Evolutionary conservation across 2,113 vertebrate genomes (phyloP).

Genomic region (Coreoperca whiteheadi): DNA sequence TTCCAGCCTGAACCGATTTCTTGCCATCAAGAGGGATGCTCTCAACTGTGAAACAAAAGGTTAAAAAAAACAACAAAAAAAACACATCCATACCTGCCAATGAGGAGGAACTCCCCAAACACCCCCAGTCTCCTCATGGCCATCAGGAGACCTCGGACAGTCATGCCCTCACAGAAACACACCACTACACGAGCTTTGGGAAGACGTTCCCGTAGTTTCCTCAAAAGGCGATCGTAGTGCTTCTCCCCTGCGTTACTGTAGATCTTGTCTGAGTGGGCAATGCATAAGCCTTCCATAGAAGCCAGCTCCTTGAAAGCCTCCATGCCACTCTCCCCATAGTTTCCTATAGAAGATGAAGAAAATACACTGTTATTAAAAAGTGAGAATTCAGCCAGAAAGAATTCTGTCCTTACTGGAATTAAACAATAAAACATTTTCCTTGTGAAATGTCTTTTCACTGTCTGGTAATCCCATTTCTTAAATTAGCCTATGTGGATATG

Average conservation of each 20-base stretch:
- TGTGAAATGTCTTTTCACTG: background rate
- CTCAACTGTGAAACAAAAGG: slow-evolving; percentile 28
- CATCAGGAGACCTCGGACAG: slow-evolving; percentile 93
- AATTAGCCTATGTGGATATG: background rate
- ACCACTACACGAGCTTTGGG: slow-evolving; percentile 97
- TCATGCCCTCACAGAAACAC: slow-evolving; percentile 99
- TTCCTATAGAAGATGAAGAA: slow-evolving; percentile 83
- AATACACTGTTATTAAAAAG: background rate
- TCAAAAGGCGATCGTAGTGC: slow-evolving; percentile 94
- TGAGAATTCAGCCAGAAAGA: background rate
- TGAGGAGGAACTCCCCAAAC: slow-evolving; percentile 92
- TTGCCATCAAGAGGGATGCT: slow-evolving; percentile 7
- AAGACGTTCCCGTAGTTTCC: slow-evolving; percentile 92
- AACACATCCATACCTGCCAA: slow-evolving; percentile 90
- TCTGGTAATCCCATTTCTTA: background rate
- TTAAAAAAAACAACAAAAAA: background rate
- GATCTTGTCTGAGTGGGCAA: slow-evolving; percentile 98
- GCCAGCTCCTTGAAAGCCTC: slow-evolving; percentile 99
- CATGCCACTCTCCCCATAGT: slow-evolving; percentile 99
- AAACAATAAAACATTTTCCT: background rate
- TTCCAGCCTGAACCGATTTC: slow-evolving; percentile 25
- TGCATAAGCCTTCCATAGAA: slow-evolving; percentile 95
- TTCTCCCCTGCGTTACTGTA: slow-evolving; percentile 98
- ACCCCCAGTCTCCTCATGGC: slow-evolving; percentile 96
- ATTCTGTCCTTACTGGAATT: background rate